A percentile compares a stretch with the other conserved stretches of the same genome.
phyloP scores from a whole-genome alignment of 1,140 invertebrate species.

The Drosophila pseudoobscura region DNA sequence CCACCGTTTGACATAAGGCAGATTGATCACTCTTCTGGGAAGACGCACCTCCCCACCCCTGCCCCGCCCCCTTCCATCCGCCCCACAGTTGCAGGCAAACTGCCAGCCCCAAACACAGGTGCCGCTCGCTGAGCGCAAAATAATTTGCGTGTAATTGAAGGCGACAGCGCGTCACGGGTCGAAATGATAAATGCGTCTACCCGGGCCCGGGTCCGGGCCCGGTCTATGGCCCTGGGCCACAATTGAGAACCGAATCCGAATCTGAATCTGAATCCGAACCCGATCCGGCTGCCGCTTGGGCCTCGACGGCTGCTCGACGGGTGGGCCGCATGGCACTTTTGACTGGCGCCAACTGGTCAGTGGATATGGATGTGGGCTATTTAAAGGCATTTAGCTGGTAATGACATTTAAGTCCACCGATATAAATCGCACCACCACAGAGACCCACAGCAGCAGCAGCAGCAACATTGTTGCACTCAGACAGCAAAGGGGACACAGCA shows the following conservation, averaged over 20 bases:
- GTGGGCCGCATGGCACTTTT: slow-evolving; percentile 43
- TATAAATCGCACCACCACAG: slow-evolving; percentile 38
- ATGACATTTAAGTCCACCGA: slow-evolving; percentile 67
- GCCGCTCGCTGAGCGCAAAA: slow-evolving; percentile 63
- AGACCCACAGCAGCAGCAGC: slow-evolving; percentile 1
- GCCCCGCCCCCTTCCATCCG: background rate
- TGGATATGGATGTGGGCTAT: slow-evolving; percentile 65
- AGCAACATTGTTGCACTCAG: slow-evolving; percentile 40
- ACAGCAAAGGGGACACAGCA: no score
- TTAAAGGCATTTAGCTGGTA: slow-evolving; percentile 75
- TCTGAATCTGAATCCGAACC: slow-evolving; percentile 10
- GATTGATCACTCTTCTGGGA: slow-evolving; percentile 64
- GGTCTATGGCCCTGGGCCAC: background rate
- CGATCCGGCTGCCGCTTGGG: background rate
- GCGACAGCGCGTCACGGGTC: slow-evolving; percentile 62
- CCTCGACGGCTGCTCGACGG: slow-evolving; percentile 27
- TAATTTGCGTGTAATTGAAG: slow-evolving; percentile 78
- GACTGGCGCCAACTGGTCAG: slow-evolving; percentile 53
- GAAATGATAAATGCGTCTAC: slow-evolving; percentile 69
- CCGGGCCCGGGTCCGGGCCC: slow-evolving; percentile 6
- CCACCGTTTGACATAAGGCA: slow-evolving; percentile 65
- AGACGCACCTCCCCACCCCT: slow-evolving; percentile 23
- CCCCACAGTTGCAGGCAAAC: slow-evolving; percentile 8
- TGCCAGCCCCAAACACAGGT: slow-evolving; percentile 32
- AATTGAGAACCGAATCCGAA: slow-evolving; percentile 28